Evolutionary conservation across 2,113 vertebrate species (phyloP).

Genomic region (Chlamydotis undulata): DNA sequence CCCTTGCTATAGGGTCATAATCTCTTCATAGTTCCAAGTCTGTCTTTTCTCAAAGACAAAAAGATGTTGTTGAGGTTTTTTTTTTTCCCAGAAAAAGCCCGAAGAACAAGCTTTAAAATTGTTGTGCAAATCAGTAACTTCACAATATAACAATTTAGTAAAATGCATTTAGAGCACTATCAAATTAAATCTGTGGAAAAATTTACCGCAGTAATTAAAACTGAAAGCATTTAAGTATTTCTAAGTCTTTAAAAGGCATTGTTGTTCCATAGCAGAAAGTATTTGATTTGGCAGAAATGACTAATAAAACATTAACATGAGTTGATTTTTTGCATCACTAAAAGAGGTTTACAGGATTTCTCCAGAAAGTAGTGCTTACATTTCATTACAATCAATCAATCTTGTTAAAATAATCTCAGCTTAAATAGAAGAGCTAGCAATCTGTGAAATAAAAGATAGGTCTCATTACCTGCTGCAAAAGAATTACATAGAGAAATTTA

Average conservation of each 20-base stretch:
- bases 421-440: not conserved
- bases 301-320: not conserved
- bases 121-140: not conserved
- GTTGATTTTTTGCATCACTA: not conserved
- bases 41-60: not conserved
- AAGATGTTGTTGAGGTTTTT: not conserved
- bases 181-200: not conserved
- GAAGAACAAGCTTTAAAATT: not conserved
- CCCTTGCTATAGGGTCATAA: not conserved
- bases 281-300: constrained; percentile 24
- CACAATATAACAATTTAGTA: not conserved
- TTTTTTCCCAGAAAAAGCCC: not conserved
- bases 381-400: not conserved
- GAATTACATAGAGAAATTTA: not conserved
- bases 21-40: not conserved
- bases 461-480: not conserved
- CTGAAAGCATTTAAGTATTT: not conserved
- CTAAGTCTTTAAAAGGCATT: not conserved
- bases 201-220: not conserved
- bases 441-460: not conserved
- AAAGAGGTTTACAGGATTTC: not conserved
- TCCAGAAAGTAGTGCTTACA: not conserved
- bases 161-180: not conserved
- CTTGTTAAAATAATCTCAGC: constrained; percentile 23
- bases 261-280: not conserved